Conservation (phyloP, 2,113 vertebrate genomes). For the Willisornis vidua region DNA sequence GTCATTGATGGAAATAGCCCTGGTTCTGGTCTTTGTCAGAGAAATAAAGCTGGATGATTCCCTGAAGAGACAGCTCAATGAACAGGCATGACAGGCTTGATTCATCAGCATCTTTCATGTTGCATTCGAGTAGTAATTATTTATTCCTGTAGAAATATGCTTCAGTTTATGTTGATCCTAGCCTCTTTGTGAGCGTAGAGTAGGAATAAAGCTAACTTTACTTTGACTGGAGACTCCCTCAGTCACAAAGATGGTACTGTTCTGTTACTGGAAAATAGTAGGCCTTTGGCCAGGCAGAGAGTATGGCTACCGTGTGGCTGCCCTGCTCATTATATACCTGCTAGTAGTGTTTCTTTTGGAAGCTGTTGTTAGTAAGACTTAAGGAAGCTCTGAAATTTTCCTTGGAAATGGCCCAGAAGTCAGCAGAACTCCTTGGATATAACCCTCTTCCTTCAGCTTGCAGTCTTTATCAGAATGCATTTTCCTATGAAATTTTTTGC, state of each 20-base stretch:
- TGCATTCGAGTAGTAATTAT: not conserved
- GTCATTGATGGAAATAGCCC: not conserved
- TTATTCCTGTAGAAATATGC: not conserved
- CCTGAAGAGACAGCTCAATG: not conserved
- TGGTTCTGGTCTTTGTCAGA: not conserved
- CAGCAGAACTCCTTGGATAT: not conserved
- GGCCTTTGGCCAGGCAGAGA: not conserved
- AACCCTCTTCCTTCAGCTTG: not conserved
- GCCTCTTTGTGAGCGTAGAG: not conserved
- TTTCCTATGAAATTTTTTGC: not conserved
- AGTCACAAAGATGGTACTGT: not conserved
- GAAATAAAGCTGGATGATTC: not conserved
- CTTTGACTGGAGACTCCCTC: not conserved
- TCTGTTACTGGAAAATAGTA: not conserved
- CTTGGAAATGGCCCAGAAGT: not conserved
- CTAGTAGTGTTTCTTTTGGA: not conserved
- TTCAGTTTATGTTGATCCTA: not conserved
- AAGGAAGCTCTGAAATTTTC: not conserved
- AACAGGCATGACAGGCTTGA: not conserved
- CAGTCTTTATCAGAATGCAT: not conserved
- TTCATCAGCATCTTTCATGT: not conserved
- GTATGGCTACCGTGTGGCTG: not conserved
- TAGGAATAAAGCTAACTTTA: not conserved
- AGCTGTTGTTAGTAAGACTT: not conserved
- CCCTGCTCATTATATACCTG: not conserved